phyloP scores from a whole-genome alignment of 2,888 invertebrate genomes.

The Odontocolon sp. region DNA sequence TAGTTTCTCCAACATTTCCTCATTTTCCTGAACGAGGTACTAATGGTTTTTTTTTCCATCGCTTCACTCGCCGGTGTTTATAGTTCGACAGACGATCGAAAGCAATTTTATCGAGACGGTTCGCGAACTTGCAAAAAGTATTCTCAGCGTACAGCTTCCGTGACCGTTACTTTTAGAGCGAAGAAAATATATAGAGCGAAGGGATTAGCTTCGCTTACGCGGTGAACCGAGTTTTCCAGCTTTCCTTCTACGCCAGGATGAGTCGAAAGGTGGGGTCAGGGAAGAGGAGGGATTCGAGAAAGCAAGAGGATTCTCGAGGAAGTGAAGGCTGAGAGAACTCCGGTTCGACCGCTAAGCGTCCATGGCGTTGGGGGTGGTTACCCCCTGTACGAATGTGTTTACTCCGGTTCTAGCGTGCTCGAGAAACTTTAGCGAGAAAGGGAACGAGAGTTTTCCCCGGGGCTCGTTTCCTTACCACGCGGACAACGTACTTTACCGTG shows the following conservation, averaged over 20 bases:
- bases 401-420: conserved; percentile 64
- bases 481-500: conserved; percentile 60
- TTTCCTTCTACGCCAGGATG: conserved; percentile 20
- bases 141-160: neutral
- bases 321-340: conserved; percentile 19
- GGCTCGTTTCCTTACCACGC: conserved; percentile 59
- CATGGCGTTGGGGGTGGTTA: conserved; percentile 45
- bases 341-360: conserved; percentile 67
- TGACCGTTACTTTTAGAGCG: conserved; percentile 31
- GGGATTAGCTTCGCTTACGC: conserved; percentile 54
- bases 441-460: conserved; percentile 61
- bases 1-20: too few relatives aligned
- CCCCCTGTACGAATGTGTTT: conserved; percentile 74
- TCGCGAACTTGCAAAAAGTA: conserved; percentile 35
- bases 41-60: conserved; percentile 3
- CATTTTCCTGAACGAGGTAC: neutral
- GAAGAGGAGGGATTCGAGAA: conserved; percentile 60
- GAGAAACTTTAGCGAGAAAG: conserved; percentile 60
- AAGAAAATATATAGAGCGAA: conserved; percentile 15
- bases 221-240: conserved; percentile 51
- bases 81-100: conserved; percentile 32
- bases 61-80: neutral
- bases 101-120: conserved; percentile 49
- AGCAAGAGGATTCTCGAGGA: conserved; percentile 55
- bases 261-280: conserved; percentile 63